Conservation (phyloP, 2,797 vertebrate genomes). For the Carapus acus region DNA sequence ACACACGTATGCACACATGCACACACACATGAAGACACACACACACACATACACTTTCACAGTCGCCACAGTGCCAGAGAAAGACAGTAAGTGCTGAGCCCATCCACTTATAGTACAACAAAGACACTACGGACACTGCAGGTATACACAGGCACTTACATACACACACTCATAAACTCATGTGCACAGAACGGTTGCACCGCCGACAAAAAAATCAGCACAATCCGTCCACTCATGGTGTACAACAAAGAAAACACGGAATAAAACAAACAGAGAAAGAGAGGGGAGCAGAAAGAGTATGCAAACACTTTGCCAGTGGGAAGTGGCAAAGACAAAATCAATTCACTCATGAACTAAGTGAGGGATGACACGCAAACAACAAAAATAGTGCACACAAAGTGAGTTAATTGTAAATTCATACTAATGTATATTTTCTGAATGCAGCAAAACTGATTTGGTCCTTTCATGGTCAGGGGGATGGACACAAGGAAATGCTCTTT, state of each 20-base stretch:
- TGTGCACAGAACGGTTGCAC: constrained; percentile 13
- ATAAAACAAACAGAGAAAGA: constrained; percentile 1
- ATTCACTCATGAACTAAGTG: constrained; percentile 28
- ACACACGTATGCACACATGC: constrained; percentile 8
- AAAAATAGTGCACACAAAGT: neutral
- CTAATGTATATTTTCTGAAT: too few species aligned
- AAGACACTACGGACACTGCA: constrained; percentile 34
- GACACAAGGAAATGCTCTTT: too few species aligned
- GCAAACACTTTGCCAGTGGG: constrained; percentile 3
- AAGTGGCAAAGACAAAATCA: constrained; percentile 23
- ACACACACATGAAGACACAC: neutral
- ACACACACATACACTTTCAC: constrained; percentile 6
- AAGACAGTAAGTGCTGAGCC: constrained; percentile 12
- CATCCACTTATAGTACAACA: constrained; percentile 33
- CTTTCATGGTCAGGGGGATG: too few species aligned
- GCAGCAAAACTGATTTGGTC: too few species aligned
- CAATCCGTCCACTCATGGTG: constrained; percentile 24
- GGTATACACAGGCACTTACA: constrained; percentile 5
- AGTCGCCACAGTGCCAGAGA: constrained; percentile 9
- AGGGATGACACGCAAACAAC: constrained; percentile 18
- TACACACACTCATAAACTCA: constrained; percentile 13
- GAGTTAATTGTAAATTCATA: constrained; percentile 2
- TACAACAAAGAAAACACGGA: constrained; percentile 14
- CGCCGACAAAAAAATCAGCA: constrained; percentile 17
- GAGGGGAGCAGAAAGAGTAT: too few species aligned